Evolutionary conservation across 2,113 vertebrate genomes (phyloP).

Genomic region (Lycaon pictus): DNA sequence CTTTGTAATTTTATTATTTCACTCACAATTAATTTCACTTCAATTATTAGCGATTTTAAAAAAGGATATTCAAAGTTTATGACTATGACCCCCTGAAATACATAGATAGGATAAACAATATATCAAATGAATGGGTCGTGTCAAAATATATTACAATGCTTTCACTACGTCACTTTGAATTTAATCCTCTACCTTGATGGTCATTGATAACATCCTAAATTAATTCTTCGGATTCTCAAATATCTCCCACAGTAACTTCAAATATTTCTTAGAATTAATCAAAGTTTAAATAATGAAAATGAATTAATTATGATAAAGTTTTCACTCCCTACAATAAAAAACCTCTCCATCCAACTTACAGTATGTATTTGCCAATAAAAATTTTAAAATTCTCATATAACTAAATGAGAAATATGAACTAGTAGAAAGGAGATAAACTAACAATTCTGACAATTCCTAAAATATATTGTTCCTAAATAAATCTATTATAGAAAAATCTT

Average conservation of each 20-base stretch:
- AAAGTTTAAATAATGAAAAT: conserved; percentile 66
- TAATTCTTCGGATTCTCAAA: conserved; percentile 64
- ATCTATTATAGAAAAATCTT: background rate
- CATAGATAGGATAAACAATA: conserved; percentile 67
- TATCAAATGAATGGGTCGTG: conserved; percentile 71
- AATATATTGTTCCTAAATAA: background rate
- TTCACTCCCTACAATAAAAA: conserved; percentile 38
- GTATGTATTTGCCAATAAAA: conserved; percentile 59
- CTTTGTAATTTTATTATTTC: conserved; percentile 65
- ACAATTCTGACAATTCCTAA: background rate
- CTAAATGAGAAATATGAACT: conserved; percentile 38
- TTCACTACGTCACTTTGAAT: conserved; percentile 56
- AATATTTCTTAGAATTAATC: conserved; percentile 66
- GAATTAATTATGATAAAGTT: conserved; percentile 57
- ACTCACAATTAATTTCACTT: conserved; percentile 70
- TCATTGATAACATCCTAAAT: conserved; percentile 43
- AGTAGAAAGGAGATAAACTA: conserved; percentile 35
- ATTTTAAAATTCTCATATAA: conserved; percentile 43
- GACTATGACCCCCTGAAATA: conserved; percentile 59
- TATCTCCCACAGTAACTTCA: conserved; percentile 23
- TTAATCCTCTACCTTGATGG: conserved; percentile 43
- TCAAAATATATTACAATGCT: conserved; percentile 62
- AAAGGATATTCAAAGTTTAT: conserved; percentile 72
- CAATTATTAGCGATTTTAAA: conserved; percentile 69
- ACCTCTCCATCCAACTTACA: background rate